Evolutionary conservation across 92 coral and sea anemone species (phyloP).

Genomic region (Heteractis magnifica): DNA sequence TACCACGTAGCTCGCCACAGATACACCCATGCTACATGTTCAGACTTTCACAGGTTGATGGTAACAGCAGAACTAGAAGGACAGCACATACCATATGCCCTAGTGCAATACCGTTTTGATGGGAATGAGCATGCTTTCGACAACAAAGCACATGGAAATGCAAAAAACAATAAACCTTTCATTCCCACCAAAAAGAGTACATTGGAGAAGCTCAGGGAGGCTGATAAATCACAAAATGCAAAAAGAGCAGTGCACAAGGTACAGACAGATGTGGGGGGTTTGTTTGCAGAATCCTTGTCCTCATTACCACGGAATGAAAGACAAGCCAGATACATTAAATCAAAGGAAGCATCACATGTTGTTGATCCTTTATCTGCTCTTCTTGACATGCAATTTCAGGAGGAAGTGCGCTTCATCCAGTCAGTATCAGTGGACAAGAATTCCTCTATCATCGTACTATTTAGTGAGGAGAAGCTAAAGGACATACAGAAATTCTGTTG

Average conservation of each 20-base stretch:
- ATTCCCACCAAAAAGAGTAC: conserved; percentile 61
- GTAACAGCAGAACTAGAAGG: neutral
- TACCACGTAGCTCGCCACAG: neutral
- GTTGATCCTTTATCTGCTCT: too few species aligned
- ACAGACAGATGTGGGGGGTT: conserved; percentile 43
- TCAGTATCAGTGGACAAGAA: too few species aligned
- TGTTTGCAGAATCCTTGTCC: conserved; percentile 38
- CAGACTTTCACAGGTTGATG: neutral
- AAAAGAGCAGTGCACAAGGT: conserved; percentile 50
- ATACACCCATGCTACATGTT: neutral
- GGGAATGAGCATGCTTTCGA: neutral
- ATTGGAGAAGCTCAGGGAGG: conserved; percentile 41
- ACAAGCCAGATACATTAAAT: too few species aligned
- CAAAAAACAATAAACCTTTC: conserved; percentile 45
- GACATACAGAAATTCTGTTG: too few species aligned
- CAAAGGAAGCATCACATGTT: too few species aligned
- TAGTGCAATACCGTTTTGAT: neutral
- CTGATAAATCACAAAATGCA: conserved; percentile 39
- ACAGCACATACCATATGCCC: neutral
- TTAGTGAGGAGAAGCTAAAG: too few species aligned
- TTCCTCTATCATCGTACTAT: too few species aligned
- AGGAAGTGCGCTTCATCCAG: too few species aligned
- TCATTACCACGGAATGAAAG: too few species aligned
- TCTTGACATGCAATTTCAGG: too few species aligned
- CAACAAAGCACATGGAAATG: conserved; percentile 55